These are phyloP conservation scores for Laticauda laticaudata DNA, from an alignment of 2,113 vertebrate genomes.

Conservation along the genomic window DNA sequence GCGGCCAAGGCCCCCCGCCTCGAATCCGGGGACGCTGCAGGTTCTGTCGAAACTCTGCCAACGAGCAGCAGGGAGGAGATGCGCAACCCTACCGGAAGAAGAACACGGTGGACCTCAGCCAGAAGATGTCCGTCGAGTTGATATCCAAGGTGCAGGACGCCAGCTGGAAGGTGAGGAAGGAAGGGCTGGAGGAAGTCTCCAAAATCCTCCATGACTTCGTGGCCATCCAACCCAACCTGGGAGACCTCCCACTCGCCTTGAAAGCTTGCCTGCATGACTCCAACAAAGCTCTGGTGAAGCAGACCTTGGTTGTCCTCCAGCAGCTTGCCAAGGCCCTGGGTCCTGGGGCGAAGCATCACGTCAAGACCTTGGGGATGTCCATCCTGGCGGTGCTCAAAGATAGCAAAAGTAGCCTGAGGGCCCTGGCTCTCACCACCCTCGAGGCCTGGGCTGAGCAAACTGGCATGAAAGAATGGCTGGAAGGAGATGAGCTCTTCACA, in stretches of 20 bases:
- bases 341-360: conserved; percentile 80
- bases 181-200: conserved; percentile 82
- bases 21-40: conserved; percentile 70
- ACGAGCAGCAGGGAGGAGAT: conserved; percentile 70
- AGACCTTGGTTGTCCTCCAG: conserved; percentile 83
- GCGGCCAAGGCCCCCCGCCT: conserved; percentile 79
- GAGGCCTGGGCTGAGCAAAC: conserved; percentile 89
- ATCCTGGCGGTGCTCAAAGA: conserved; percentile 84
- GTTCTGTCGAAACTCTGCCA: conserved; percentile 57
- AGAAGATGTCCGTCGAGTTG: conserved; percentile 83
- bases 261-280: conserved; percentile 82
- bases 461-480: conserved; percentile 86
- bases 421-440: conserved; percentile 77
- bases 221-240: conserved; percentile 80
- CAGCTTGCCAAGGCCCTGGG: conserved; percentile 83
- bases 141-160: conserved; percentile 84
- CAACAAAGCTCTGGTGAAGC: conserved; percentile 87
- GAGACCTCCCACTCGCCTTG: conserved; percentile 81
- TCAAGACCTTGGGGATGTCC: conserved; percentile 83
- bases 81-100: conserved; percentile 68
- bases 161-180: conserved; percentile 88
- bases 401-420: conserved; percentile 81
- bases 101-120: conserved; percentile 83
- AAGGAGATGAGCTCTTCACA: conserved; percentile 82
- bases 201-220: conserved; percentile 82